Evolutionary conservation across 2,797 vertebrate species (phyloP).

Genomic region (Oryzias dopingdopingensis): DNA sequence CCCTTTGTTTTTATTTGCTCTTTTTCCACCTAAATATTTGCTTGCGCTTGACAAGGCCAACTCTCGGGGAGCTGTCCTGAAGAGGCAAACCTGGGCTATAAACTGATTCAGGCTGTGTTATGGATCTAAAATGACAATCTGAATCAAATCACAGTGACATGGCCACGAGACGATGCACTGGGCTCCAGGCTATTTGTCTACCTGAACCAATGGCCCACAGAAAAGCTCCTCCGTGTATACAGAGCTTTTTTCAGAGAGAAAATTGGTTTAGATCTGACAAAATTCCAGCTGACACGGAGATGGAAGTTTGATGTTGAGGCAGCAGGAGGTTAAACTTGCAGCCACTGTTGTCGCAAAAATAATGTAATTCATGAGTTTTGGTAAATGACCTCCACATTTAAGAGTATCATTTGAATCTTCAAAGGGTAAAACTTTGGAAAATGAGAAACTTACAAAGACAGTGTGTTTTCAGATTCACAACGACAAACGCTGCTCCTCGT

Average conservation of each 20-base stretch:
- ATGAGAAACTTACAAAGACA: conserved; percentile 1
- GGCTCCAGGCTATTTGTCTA: conserved; percentile 59
- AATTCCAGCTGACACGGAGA: conserved; percentile 14
- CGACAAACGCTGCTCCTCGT: no score
- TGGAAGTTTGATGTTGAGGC: neutral
- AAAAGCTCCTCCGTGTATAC: conserved; percentile 16
- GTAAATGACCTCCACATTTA: neutral
- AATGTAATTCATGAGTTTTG: neutral
- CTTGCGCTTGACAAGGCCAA: conserved; percentile 26
- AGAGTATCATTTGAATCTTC: conserved; percentile 9
- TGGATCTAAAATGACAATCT: conserved; percentile 63
- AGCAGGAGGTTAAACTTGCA: neutral
- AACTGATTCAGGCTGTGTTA: conserved; percentile 63
- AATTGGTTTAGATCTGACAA: conserved; percentile 10
- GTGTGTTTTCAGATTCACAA: no score
- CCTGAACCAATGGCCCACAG: conserved; percentile 52
- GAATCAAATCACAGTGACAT: conserved; percentile 71
- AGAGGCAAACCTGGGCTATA: conserved; percentile 42
- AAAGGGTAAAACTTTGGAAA: neutral
- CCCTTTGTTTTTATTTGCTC: conserved; percentile 10
- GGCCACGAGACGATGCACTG: conserved; percentile 44
- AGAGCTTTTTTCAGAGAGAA: conserved; percentile 22
- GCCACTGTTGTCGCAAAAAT: neutral
- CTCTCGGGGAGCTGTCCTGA: conserved; percentile 42
- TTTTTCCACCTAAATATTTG: conserved; percentile 33